Evolutionary conservation across 2,113 vertebrate genomes (phyloP), one percentile per base, ranked within the genome.

Genomic region (Anguilla japonica): DNA sequence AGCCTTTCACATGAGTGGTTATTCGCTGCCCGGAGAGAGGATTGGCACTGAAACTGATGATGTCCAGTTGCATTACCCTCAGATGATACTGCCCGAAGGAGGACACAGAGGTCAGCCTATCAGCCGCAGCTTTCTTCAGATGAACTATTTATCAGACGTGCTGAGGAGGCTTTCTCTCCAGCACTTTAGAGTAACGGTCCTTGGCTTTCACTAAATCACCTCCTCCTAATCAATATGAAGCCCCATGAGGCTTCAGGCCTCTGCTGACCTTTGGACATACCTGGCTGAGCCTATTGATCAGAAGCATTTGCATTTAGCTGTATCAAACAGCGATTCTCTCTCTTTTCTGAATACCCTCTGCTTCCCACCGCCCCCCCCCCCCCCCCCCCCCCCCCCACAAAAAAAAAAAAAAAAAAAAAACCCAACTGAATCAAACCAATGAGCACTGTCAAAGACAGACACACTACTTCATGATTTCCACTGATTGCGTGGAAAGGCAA

Each of bases 291-390:
- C 60, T 89, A 94, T 92, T 93, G 93, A 95, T 93, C 88, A 83
- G 71, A 41, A 85, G 60, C 63, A 20, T 93, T 92, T 91, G 90
- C 90, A 94, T 95, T 93, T 88, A 91, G 90, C 90, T 89, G 88
- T 84, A 53, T 84, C 18, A 56, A 85, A 88, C 83, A 67, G 63
- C 41, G 60, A 15, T 89, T 71, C 57, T 56, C 86, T 82, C 53
- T 87, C 88, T 46, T 40, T 88, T 87, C 84, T 92, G 87, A 86
- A 29, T 57, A 34, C 9, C 63, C 8, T 46, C 43, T 46, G 43
- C 4, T 46, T 46, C 84, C 29, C 81, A 90, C 86, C 78, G 16
- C 87, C 57, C 15, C 79, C 81, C 82, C 91, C 87, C 91, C 87
- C 88, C 86, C 85, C 85, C 29, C 81, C 89, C 86, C 78, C 18